Percentiles rank a stretch among this genome's conserved stretches.
phyloP scores from a whole-genome alignment of 2,888 invertebrate genomes.

The Microctonus brassicae region DNA sequence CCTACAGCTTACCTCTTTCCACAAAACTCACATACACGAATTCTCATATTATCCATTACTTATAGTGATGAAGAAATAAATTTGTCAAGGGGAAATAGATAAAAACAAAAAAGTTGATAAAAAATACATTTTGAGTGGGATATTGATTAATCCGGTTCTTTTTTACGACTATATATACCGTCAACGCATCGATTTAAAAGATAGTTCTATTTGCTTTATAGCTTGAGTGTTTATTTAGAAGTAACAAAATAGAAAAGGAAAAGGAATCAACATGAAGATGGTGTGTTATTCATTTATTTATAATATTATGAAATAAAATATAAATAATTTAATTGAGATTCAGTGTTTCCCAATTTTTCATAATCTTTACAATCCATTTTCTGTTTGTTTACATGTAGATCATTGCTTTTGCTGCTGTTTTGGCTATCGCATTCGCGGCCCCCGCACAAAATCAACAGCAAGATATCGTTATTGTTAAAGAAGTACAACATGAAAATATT shows the following conservation, averaged over 20 bases:
- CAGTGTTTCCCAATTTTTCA: background rate
- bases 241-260: background rate
- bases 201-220: background rate
- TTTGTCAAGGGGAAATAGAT: too few relatives aligned
- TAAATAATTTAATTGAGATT: background rate
- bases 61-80: too few relatives aligned
- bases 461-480: conserved; percentile 48
- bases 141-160: background rate
- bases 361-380: background rate
- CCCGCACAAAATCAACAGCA: conserved; percentile 41
- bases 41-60: too few relatives aligned
- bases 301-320: background rate
- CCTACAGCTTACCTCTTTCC: too few relatives aligned
- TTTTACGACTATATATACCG: conserved; percentile 26
- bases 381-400: conserved; percentile 46
- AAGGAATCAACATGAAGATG: conserved; percentile 47
- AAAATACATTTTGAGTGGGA: too few relatives aligned
- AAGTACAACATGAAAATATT: conserved; percentile 56
- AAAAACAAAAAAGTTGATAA: too few relatives aligned
- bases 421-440: conserved; percentile 54
- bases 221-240: background rate
- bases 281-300: conserved; percentile 39
- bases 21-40: too few relatives aligned
- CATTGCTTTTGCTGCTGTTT: conserved; percentile 51
- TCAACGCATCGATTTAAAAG: background rate